These are phyloP conservation scores for Prosopocoilus inquinatus DNA, from an alignment of 2,888 invertebrate genomes.

Conservation along the genomic window DNA sequence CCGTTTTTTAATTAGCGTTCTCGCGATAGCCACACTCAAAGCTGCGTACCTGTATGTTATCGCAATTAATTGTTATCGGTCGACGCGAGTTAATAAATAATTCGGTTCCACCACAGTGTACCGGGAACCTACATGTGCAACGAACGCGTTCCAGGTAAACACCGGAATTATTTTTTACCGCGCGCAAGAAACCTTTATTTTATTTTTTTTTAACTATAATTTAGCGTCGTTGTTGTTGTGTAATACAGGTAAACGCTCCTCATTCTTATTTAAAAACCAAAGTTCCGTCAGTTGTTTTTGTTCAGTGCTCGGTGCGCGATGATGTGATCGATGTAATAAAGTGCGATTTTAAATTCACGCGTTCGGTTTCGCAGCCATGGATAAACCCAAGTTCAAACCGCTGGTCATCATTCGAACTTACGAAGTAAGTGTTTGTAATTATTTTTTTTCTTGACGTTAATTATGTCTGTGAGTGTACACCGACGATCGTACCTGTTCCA, in stretches of 20 bases:
- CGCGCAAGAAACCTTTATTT: background rate
- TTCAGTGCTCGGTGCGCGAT: constrained; percentile 15
- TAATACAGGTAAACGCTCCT: constrained; percentile 6
- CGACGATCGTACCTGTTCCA: too few relatives aligned
- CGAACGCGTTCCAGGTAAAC: background rate
- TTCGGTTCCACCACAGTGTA: background rate
- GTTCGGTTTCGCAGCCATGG: constrained; percentile 20
- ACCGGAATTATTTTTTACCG: background rate
- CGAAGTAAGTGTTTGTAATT: constrained; percentile 27
- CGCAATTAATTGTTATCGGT: constrained; percentile 2
- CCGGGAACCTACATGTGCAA: background rate
- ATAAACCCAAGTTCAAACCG: constrained; percentile 46
- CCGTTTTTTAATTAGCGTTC: too few relatives aligned
- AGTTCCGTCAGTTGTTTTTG: constrained; percentile 26
- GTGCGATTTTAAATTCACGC: background rate
- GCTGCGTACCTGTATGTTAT: background rate
- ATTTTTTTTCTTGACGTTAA: too few relatives aligned
- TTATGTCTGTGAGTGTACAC: too few relatives aligned
- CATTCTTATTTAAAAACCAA: constrained; percentile 16
- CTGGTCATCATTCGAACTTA: constrained; percentile 61
- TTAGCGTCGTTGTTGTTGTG: constrained; percentile 1
- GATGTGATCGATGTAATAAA: constrained; percentile 10
- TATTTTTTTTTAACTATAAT: background rate
- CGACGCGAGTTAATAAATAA: background rate
- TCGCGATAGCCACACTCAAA: too few relatives aligned